Evolutionary conservation across 1,140 invertebrate species (phyloP).

Genomic region (Anadara kagoshimensis): DNA sequence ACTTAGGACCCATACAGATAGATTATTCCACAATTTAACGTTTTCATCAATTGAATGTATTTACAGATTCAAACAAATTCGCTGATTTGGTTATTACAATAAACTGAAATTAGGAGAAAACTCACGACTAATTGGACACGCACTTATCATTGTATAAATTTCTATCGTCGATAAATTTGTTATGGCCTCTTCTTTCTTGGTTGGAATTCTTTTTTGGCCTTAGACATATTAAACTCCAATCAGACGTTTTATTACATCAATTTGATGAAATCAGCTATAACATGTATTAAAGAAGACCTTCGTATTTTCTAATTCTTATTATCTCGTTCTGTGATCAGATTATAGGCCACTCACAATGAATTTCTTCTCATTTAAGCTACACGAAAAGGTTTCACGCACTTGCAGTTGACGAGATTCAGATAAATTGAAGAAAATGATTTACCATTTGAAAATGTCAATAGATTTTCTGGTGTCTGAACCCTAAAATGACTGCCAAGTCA

Average conservation of each 20-base stretch:
- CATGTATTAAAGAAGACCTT: constrained; percentile 41
- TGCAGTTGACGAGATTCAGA: not conserved
- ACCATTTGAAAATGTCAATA: too few relatives aligned
- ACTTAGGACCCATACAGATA: too few relatives aligned
- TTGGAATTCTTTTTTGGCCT: constrained; percentile 20
- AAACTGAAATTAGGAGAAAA: not conserved
- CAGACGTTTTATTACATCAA: constrained; percentile 35
- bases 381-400: constrained; percentile 21
- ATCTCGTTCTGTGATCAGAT: constrained; percentile 26
- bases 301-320: constrained; percentile 29
- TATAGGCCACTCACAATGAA: constrained; percentile 33
- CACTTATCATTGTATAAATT: constrained; percentile 30
- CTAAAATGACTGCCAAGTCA: too few relatives aligned
- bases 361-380: constrained; percentile 30
- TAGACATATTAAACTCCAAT: constrained; percentile 31
- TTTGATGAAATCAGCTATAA: constrained; percentile 33
- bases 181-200: constrained; percentile 15
- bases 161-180: constrained; percentile 30
- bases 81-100: too few relatives aligned
- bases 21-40: too few relatives aligned
- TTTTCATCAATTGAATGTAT: too few relatives aligned
- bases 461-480: too few relatives aligned
- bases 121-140: constrained; percentile 35
- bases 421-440: too few relatives aligned
- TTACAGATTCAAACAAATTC: too few relatives aligned